Base-by-base conservation (phyloP, 2,797 vertebrate species). In the Alauda arvensis region DNA sequence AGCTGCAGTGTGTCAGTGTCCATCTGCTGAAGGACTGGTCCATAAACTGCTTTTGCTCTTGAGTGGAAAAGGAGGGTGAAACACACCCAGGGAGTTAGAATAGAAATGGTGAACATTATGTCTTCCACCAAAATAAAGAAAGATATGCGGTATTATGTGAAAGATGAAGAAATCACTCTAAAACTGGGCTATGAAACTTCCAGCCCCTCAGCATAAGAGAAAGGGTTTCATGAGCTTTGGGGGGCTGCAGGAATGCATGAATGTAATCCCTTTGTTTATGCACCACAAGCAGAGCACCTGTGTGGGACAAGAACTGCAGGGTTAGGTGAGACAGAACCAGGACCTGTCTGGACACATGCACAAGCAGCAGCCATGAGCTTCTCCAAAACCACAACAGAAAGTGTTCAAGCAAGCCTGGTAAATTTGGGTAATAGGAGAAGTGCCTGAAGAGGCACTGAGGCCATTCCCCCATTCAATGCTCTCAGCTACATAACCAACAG, bases 341-440 rank as follows among this genome's bases (percentile, higher is more conserved):
- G 68, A 51, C 15, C 21, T 13, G 3, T 18, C 9, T 0, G 0
- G 49, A 67, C 20, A 37, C 14, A 42, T 0, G 2, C 19, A 34
- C 6, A 11, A 70, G 62, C 39, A 79, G 63, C 68, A 87, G 28
- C 61, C 76, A 53, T 0, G 3, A 66, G 20, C 28, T 53, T 37
- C 43, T 46, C 53, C 69, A 59, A 76, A 92, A 53, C 16, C 43
- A 28, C 34, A 80, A 18, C 8, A 46, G 34, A 62, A 63, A 77
- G n/a, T 13, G 21, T 45, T 68, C 24, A 49, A 77, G 46, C 6
- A 72, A 37, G 20, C 18, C 40, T 21, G 25, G 37, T 52, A 63
- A 51, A 72, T 79, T 25, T 49, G 62, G 33, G 31, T 26, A 63
- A 52, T 5, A n/a, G 20, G 14, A 78, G 59, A 62, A 37, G n/a